Base-by-base conservation (phyloP, 2,888 invertebrate genomes). In the Autographa gamma region DNA sequence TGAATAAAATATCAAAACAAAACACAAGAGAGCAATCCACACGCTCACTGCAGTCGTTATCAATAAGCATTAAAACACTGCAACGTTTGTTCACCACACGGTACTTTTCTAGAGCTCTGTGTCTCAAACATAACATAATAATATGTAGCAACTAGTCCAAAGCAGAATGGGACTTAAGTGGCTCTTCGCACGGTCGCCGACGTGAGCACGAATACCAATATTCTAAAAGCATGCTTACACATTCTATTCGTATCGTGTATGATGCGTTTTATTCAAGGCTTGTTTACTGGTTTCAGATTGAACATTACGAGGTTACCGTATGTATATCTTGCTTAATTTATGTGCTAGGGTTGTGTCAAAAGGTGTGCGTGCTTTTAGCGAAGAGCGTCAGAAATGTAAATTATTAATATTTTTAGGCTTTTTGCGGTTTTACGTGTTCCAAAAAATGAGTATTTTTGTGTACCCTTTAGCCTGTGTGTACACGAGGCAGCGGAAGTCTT, bases 151-250 rank as follows among this genome's bases (percentile, higher is more conserved):
- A 83, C 82, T 82, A 85, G 78, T 74, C 59, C 74, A 69, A 62
- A 67, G 52, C 38, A 71, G 73, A 75, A 74, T 74, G 72, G 71
- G 73, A 66, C 78, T 68, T 85, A 85, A 88, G 89, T 87, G 82
- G 77, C 85, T 81, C 85, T 83, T 77, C 76, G 70, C 77, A 72
- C 77, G 75, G 74, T 74, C 74, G 58, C 61, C 69, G 68, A 66
- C 88, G 88, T 89, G 89, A 69, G 72, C 73, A 18, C 69, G 88
- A 88, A 88, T 89, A 88, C 87, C 88, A 87, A 90, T 90, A 89
- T 84, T 83, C 82, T 90, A 83, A 89, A 88, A 90, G 90, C 88
- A 85, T 85, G 83, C 86, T 88, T 77, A 82, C 79, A 88, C 79
- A 87, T 87, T 86, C 85, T 73, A 69, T 67, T 43, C 72, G 59